A percentile compares a stretch with the other conserved stretches of the same genome.
Conservation (phyloP, 2,113 vertebrate genomes). For the Mola mola region DNA sequence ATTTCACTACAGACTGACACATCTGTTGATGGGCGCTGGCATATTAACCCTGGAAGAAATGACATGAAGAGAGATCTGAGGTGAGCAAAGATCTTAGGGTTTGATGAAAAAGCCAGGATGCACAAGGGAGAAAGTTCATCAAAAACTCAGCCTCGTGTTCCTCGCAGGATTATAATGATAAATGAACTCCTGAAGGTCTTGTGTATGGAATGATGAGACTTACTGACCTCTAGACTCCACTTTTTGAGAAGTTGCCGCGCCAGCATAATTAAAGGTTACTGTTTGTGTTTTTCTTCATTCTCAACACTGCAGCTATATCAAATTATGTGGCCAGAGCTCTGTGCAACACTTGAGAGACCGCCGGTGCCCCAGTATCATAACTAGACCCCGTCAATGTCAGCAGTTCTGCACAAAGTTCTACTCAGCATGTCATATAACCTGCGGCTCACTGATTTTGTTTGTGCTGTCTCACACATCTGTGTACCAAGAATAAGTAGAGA, state of each 20-base stretch:
- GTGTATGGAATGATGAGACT: slow-evolving; percentile 25
- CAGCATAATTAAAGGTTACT: slow-evolving; percentile 65
- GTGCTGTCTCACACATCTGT: slow-evolving; percentile 31
- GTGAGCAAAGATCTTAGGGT: slow-evolving; percentile 44
- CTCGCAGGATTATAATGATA: slow-evolving; percentile 31
- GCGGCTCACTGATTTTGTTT: slow-evolving; percentile 31
- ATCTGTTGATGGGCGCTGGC: slow-evolving; percentile 51
- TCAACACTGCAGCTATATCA: slow-evolving; percentile 74
- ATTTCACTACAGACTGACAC: slow-evolving; percentile 64
- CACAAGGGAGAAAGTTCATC: slow-evolving; percentile 30
- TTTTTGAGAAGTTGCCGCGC: slow-evolving; percentile 14
- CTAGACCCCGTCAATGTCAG: slow-evolving; percentile 67
- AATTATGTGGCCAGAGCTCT: slow-evolving; percentile 70
- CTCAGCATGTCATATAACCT: slow-evolving; percentile 63
- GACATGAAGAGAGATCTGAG: slow-evolving; percentile 50
- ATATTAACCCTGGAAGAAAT: slow-evolving; percentile 63
- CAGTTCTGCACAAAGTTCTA: slow-evolving; percentile 55
- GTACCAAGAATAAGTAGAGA: slow-evolving; percentile 4
- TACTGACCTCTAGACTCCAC: slow-evolving; percentile 15
- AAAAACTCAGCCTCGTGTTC: slow-evolving; percentile 24
- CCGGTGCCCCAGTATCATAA: slow-evolving; percentile 49
- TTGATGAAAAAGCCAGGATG: slow-evolving; percentile 49
- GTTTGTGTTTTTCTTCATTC: slow-evolving; percentile 55
- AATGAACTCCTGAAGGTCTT: slow-evolving; percentile 41
- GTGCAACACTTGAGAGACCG: slow-evolving; percentile 73